Evolutionary conservation across 2,797 vertebrate species (phyloP), one percentile per base, ranked within the genome.

Genomic region (Dryobates pubescens): DNA sequence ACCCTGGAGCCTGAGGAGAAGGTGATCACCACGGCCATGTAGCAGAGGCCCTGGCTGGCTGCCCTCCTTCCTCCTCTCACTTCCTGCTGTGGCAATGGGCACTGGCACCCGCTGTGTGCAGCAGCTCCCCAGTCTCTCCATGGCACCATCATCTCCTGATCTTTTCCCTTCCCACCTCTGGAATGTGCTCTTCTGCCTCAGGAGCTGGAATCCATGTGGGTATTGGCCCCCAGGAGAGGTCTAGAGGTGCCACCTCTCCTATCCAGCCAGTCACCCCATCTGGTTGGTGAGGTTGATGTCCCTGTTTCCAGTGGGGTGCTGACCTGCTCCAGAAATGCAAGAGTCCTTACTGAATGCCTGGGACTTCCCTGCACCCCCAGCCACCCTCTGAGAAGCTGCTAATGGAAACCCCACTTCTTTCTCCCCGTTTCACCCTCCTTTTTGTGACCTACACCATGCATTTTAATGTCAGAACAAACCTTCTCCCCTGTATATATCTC

Each of bases 11-110:
- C 92, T 0, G 96, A 97, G 62, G 97, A 96, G 90, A 96, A 30
- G 57, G 93, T 97, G 74, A 82, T 94, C 64, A 98, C 97, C 90
- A 98, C 98, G 0, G 88, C 96, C 41, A 97, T 98, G 97, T 98
- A 97, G 96, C 84, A 86, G 38, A n/a, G 5, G 3, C 34, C 32
- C 56, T 0, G 1, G 3, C 19, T 7, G 1, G 9, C n/a, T 2
- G 0, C n/a, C 10, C 54, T 68, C 56, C 15, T 53, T 87, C 54
- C 10, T 63, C 41, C 24, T 84, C 62, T 57, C 34, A 1, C 51
- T 74, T 71, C 86, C 71, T 0, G 1, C 58, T 63, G 2, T 7
- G 2, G 4, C 0, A 0, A 38, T 3, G 82, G 89, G 67, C 53
- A 26, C 76, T 3, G 9, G 32, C 47, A 51, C 24, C 26, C 11